Base-by-base conservation (phyloP, 1,140 invertebrate genomes). In the Andricus grossulariae region DNA sequence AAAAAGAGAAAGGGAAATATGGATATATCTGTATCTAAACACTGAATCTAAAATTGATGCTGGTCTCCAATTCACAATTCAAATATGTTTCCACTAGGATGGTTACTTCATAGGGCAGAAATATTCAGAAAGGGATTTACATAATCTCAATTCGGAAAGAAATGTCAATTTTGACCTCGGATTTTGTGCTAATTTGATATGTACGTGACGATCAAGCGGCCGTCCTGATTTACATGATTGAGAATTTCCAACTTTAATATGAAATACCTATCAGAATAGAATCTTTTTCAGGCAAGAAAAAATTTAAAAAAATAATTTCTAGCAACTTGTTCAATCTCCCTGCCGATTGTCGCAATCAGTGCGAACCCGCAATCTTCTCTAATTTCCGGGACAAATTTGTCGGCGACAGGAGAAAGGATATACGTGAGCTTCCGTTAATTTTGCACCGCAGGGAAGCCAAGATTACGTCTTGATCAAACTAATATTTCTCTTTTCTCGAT, bases 371-470 rank as follows among this genome's bases (percentile, higher is more conserved):
- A 66, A 66, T 66, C 39, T 60, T 66, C 60, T 66, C 60, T 66
- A 66, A 66, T 66, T 66, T 45, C 32, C 60, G 32, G 60, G 25
- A 16, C 60, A 66, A 66, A 66, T 66, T 66, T 66, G 60, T 66
- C 60, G 32, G 21, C 60, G 60, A 45, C 60, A 66, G 60, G 60
- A 25, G 60, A 66, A 66, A 66, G 60, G 60, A 45, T 66, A 66
- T 66, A 66, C 60, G 60, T 66, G 60, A 66, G 60, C 60, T 66
- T 66, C 60, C 60, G 60, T 66, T 66, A 66, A 66, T 66, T 66
- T 66, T 66, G 60, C 4, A 15, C 60, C 25, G n/a, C 32, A 66
- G 60, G 39, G 39, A 66, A 66, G 32, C 60, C 60, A 32, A 32
- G 39, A 66, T 66, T 66, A 25, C 16, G 25, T 39, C 5, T 16